phyloP scores from a whole-genome alignment of 2,113 vertebrate genomes.

The Amphiprion percula region DNA sequence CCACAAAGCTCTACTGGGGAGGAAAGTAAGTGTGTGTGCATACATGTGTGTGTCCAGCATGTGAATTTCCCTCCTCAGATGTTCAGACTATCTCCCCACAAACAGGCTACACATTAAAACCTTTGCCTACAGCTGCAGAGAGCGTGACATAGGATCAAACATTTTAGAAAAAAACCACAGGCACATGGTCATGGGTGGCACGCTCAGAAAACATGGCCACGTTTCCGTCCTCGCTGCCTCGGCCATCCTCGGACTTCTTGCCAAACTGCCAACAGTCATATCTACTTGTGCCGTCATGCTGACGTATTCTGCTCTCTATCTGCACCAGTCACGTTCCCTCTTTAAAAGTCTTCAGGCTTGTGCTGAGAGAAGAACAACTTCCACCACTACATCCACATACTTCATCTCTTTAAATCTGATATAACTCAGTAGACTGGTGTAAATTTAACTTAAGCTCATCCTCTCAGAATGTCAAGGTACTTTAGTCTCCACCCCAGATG shows the following conservation, averaged over 20 bases:
- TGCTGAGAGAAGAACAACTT: constrained; percentile 1
- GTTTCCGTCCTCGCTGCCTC: constrained; percentile 10
- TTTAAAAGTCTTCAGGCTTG: constrained; percentile 41
- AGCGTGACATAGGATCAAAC: constrained; percentile 36
- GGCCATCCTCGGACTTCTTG: constrained; percentile 23
- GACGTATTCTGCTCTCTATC: constrained; percentile 46
- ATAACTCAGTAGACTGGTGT: constrained; percentile 26
- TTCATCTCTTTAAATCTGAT: constrained; percentile 18
- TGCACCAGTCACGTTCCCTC: constrained; percentile 35
- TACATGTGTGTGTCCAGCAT: constrained; percentile 21
- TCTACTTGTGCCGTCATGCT: constrained; percentile 48
- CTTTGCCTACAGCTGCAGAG: constrained; percentile 15
- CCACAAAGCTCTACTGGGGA: constrained; percentile 99
- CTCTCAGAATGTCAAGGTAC: constrained; percentile 20
- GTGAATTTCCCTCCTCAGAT: constrained; percentile 43
- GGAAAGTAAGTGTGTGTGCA: constrained; percentile 93
- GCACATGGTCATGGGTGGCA: constrained; percentile 22
- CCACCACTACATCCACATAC: constrained; percentile 3
- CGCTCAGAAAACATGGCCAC: neutral
- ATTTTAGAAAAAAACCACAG: constrained; percentile 13
- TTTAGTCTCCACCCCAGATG: neutral
- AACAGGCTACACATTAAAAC: constrained; percentile 21
- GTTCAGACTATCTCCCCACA: constrained; percentile 11
- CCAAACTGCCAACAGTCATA: constrained; percentile 44
- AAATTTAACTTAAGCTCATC: constrained; percentile 43